Base-by-base conservation (phyloP, 2,888 invertebrate genomes). In the Nomada fucata region DNA sequence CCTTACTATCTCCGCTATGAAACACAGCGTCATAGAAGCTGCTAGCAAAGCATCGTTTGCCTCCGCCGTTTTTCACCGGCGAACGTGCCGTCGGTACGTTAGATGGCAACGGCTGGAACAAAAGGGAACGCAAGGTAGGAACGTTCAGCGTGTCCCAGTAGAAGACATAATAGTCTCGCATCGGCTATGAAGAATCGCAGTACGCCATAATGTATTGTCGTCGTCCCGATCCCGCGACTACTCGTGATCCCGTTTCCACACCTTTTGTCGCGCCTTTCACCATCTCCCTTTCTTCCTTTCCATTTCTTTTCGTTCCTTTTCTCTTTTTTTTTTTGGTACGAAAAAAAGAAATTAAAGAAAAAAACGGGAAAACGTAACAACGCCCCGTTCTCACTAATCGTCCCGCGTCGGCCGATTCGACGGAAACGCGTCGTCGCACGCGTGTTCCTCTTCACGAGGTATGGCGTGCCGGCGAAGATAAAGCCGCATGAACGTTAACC, bases 381-480 rank as follows among this genome's bases (percentile, higher is more conserved):
- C 78, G 71, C 68, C 74, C 73, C 80, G 75, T 15, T 72, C 79
- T 69, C 82, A 83, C 82, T 83, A 83, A 83, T 83, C 83, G 82
- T 74, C 74, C 71, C 83, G 79, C 79, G 78, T 77, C 78, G 67
- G 68, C 70, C 60, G 76, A 76, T 76, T 59, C 81, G 75, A 72
- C 65, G 75, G 77, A 75, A 71, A 63, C 65, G 82, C 70, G 80
- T 79, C 73, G 74, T 80, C 74, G 69, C 76, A 81, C 80, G 84
- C 86, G 87, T 85, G 86, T 77, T 79, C 60, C 73, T 79, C 55
- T 55, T 64, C 77, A 73, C 69, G 88, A 85, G 86, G 68, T 23
- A 86, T 84, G 77, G 76, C 83, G 79, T 71, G 85, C 71, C 77
- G 74, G 65, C 64, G 85, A 86, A 88, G 87, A 90, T 89, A 89